phyloP scores from a whole-genome alignment of 2,888 invertebrate species.

The Carterocephalus palaemon region DNA sequence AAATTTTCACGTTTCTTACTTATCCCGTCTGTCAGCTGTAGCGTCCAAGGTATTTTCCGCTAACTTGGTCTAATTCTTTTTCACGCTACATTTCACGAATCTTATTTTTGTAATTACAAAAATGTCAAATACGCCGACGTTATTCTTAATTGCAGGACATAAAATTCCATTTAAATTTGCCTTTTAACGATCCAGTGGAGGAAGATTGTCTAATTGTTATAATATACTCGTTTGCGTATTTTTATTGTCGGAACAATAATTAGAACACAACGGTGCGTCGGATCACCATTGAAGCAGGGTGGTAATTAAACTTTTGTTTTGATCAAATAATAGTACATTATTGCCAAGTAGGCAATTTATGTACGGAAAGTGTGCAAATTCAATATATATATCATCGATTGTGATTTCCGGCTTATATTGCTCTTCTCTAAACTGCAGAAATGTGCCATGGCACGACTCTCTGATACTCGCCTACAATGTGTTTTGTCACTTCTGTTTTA shows the following conservation, averaged over 20 bases:
- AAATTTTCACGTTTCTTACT: constrained; percentile 51
- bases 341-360: constrained; percentile 43
- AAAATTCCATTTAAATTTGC: constrained; percentile 81
- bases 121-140: constrained; percentile 78
- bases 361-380: too few relatives aligned
- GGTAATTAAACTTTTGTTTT: constrained; percentile 72
- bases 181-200: constrained; percentile 78
- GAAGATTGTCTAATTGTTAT: constrained; percentile 78
- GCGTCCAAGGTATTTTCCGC: constrained; percentile 64
- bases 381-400: too few relatives aligned
- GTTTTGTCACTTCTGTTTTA: too few relatives aligned
- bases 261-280: constrained; percentile 74
- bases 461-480: too few relatives aligned
- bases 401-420: too few relatives aligned
- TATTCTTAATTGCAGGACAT: constrained; percentile 80
- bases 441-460: too few relatives aligned
- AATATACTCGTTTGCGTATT: constrained; percentile 80
- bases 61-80: constrained; percentile 74
- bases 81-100: constrained; percentile 79
- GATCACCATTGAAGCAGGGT: constrained; percentile 63
- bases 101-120: constrained; percentile 80
- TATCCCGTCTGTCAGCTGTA: constrained; percentile 60
- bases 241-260: constrained; percentile 78
- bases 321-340: constrained; percentile 58
- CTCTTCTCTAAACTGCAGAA: too few relatives aligned